Conservation (phyloP, 1,140 invertebrate species). For the Chrysopa pallens region DNA sequence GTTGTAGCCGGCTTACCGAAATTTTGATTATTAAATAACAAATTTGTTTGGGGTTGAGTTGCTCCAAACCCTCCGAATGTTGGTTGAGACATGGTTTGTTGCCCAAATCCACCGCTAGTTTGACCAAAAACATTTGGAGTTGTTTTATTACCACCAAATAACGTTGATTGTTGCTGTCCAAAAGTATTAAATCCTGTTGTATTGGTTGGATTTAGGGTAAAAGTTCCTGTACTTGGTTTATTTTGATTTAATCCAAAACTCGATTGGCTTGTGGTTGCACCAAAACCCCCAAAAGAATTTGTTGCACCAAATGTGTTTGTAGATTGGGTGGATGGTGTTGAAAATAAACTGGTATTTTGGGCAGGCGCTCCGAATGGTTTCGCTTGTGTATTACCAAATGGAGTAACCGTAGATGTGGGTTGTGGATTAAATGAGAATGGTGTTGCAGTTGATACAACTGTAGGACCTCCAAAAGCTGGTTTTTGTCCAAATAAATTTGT, state of each 20-base stretch:
- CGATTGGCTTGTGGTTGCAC: slow-evolving; percentile 18
- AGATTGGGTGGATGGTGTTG: slow-evolving; percentile 19
- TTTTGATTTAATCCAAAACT: slow-evolving; percentile 22
- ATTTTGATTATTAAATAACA: no score
- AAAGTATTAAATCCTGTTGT: slow-evolving; percentile 19
- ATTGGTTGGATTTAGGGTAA: no score
- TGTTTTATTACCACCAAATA: slow-evolving; percentile 13
- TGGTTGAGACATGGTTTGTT: slow-evolving; percentile 10
- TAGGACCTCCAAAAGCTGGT: slow-evolving; percentile 22
- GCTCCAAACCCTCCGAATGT: slow-evolving; percentile 25
- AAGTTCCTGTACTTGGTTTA: slow-evolving; percentile 10
- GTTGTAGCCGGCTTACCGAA: slow-evolving; percentile 19
- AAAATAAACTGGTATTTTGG: slow-evolving; percentile 30
- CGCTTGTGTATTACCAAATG: background rate
- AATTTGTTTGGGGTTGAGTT: slow-evolving; percentile 10
- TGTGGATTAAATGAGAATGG: slow-evolving; percentile 22
- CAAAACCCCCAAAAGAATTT: slow-evolving; percentile 13
- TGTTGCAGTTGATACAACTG: slow-evolving; percentile 12
- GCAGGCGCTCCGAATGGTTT: slow-evolving; percentile 11
- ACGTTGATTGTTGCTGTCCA: slow-evolving; percentile 15
- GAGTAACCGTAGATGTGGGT: slow-evolving; percentile 10
- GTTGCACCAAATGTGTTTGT: slow-evolving; percentile 25
- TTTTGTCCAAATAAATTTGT: slow-evolving; percentile 27
- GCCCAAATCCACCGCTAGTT: slow-evolving; percentile 13
- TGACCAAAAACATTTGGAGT: slow-evolving; percentile 11